A percentile compares a stretch with the other conserved stretches of the same genome.
phyloP scores from a whole-genome alignment of 2,797 vertebrate species.

The Peromyscus melanophrys region DNA sequence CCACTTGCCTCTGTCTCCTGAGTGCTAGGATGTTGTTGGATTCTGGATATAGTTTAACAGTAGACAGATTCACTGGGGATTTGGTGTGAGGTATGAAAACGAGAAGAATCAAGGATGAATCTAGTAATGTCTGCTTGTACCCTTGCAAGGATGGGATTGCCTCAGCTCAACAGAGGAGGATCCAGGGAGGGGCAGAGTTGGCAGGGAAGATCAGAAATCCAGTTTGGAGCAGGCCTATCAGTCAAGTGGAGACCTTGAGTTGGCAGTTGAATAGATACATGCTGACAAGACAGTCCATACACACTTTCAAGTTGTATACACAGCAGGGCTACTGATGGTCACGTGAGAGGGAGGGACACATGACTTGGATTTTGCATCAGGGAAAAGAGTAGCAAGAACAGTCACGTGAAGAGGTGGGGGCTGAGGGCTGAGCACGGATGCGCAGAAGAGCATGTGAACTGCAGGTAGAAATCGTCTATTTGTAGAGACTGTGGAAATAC shows the following conservation, averaged over 20 bases:
- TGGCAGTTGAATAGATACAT: not conserved
- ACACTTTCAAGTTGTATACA: not conserved
- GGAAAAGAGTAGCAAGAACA: not conserved
- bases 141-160: not conserved
- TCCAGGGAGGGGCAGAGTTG: not conserved
- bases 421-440: not conserved
- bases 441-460: not conserved
- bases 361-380: not conserved
- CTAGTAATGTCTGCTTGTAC: not conserved
- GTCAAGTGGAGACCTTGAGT: not conserved
- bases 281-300: not conserved
- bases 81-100: not conserved
- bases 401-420: not conserved
- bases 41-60: not conserved
- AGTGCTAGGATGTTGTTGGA: not conserved
- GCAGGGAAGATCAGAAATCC: not conserved
- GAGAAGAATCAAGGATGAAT: not conserved
- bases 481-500: not conserved
- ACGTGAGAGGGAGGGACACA: not conserved
- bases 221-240: not conserved
- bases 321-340: not conserved
- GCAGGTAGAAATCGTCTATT: not conserved
- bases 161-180: conserved; percentile 23
- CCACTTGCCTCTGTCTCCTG: not conserved
- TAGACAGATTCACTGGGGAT: not conserved